Evolutionary conservation across 2,797 vertebrate species (phyloP), one percentile per base, ranked within the genome.

Genomic region (Pygocentrus nattereri): DNA sequence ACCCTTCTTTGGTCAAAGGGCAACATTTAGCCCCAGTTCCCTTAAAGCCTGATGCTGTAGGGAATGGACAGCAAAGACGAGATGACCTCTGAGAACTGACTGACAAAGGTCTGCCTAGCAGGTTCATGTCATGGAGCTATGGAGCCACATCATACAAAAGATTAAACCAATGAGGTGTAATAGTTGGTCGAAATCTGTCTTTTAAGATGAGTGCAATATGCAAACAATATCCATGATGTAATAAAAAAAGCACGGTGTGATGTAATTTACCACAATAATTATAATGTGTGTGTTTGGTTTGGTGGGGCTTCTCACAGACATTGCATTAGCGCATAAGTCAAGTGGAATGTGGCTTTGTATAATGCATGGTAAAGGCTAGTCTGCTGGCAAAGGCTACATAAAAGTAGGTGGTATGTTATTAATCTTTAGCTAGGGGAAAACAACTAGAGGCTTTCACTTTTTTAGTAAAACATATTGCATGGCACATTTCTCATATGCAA

Each of bases 81-180:
- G 19, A 69, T 41, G 23, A 75, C n/a, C 73, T 25, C 12, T 19
- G 52, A 54, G 41, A 58, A 31, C 61, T n/a, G n/a, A 59, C 0
- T 78, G 69, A 62, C 50, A 59, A 74, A 34, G 62, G 30, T 75
- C 64, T 54, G 82, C 44, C 56, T 74, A 70, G 21, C 73, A 41
- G 62, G 56, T 69, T 74, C 13, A 16, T 6, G 31, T 4, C 8
- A 34, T 68, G 16, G 21, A 68, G 64, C 23, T 31, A 76, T 4
- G 31, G 5, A 76, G 67, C 54, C 15, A 44, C 19, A n/a, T 34
- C 4, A 25, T 49, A 41, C 31, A 68, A 68, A 44, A 79, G 52
- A 79, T 79, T 47, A 47, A 72, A 18, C 61, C 59, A 54, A 34
- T 7, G 30, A 74, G 69, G 58, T 16, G 2, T 59, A 59, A 59